Base-by-base conservation (phyloP, 1,140 invertebrate genomes). In the Rhopalosiphum maidis region DNA sequence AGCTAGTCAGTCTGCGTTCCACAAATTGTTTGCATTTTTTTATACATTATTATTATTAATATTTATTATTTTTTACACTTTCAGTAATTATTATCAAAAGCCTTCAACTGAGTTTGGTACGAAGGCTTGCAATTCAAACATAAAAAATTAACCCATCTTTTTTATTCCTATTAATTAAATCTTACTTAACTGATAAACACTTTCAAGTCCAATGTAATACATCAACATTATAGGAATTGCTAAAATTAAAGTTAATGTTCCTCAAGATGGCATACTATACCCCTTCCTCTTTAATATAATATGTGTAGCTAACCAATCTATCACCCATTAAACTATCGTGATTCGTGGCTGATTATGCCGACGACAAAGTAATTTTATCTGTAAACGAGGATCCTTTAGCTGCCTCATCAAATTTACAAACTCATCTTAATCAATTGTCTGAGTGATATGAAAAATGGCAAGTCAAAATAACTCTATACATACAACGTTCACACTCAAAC, bases 101-200 rank as follows among this genome's bases (percentile, higher is more conserved):
- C 95, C 95, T 95, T 89, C 18, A 35, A 89, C 48, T 4, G 21
- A 30, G 51, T 89, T 8, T 51, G 51, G 9, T 51, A 55, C 21
- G 48, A 89, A 18, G 48, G 51, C 5, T 22, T 89, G 1, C 48
- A n/a, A 37, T 89, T 55, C 48, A 89, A 89, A 54, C 51, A 41
- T 22, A 55, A 55, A 89, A 55, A 48, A 35, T 35, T 37, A n/a
- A 55, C 15, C 21, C 48, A 5, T 8, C 15, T 51, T 15, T n/a
- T 5, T 35, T 89, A 35, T 89, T 37, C 22, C 21, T 89, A 21
- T 89, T 55, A 89, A 54, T 55, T 55, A 89, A 23, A 88, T 88
- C 30, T 46, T 88, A 88, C 21, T 46, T 88, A 48, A 46, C 86
- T 48, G 46, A 88, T n/a, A 23, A 5, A n/a, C 86, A 88, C 46